Base-by-base conservation (phyloP, 2,888 invertebrate species). In the Agriopis aurantiaria region DNA sequence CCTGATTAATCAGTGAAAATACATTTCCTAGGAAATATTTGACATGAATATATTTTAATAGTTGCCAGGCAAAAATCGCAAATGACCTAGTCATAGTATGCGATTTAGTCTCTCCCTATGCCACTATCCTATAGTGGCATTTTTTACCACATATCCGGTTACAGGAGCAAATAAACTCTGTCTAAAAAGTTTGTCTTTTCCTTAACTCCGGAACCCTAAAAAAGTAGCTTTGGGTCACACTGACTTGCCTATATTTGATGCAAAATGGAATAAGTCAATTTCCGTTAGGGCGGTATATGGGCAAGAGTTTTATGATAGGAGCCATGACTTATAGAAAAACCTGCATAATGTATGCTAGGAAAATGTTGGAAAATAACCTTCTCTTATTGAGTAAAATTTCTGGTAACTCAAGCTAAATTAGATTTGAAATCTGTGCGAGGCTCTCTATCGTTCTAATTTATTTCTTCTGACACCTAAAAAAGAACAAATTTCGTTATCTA, bases 191-290 rank as follows among this genome's bases (percentile, higher is more conserved):
- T 6, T 17, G 4, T 4, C 5, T 7, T 53, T 53, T 40, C 11
- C 12, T 11, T 33, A 33, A 46, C 52, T 17, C 12, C n/a, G 61
- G 51, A 56, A 58, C 62, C 62, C 68, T 52, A 52, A 68, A 52
- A 68, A 51, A 68, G 62, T 74, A 68, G 67, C 69, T 71, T 69
- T 65, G 73, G 77, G 74, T 70, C 69, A 68, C 72, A 65, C 69
- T 72, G 72, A 72, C 75, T 74, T 68, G 72, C 68, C 61, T 71
- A 69, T 71, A 69, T 74, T 70, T 71, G 67, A 74, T 73, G 74
- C 62, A 72, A 75, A 71, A 73, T 73, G 72, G 72, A 72, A 76
- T 76, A 76, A 76, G 76, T 75, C 73, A 73, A 75, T 76, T 77
- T 74, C 71, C 72, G 67, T 65, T 65, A 69, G 65, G 69, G 17